Evolutionary conservation across 2,888 invertebrate genomes (phyloP).

Genomic region (Dasypogon diadema): DNA sequence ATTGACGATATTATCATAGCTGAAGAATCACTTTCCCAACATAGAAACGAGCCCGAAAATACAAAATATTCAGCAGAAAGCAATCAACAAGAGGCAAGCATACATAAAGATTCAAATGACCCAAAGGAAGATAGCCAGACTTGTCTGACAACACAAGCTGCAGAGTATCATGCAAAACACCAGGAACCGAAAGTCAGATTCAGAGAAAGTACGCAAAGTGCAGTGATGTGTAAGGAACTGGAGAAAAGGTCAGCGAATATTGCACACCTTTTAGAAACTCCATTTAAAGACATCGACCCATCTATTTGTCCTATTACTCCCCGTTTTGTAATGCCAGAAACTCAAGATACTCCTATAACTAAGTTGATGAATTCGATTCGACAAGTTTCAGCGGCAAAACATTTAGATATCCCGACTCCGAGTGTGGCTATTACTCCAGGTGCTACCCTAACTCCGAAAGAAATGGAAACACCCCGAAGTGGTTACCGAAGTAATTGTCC

Average conservation of each 20-base stretch:
- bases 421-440: conserved; percentile 70
- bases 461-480: conserved; percentile 62
- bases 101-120: neutral
- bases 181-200: neutral
- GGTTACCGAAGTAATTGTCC: conserved; percentile 66
- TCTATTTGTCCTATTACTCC: conserved; percentile 72
- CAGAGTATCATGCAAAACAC: neutral
- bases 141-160: no score
- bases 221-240: neutral
- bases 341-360: conserved; percentile 58
- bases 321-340: conserved; percentile 70
- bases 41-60: no score
- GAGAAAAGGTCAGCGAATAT: conserved; percentile 60
- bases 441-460: conserved; percentile 59
- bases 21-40: no score
- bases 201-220: neutral
- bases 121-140: no score
- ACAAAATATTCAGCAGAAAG: no score
- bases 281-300: conserved; percentile 70
- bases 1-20: no score
- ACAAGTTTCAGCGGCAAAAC: conserved; percentile 70
- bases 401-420: conserved; percentile 72
- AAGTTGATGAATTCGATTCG: conserved; percentile 59
- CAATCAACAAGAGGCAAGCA: no score
- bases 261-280: conserved; percentile 71